A percentile compares a stretch with the other conserved stretches of the same genome.
These are phyloP conservation scores for Condylostylus longicornis DNA, from an alignment of 1,140 invertebrate genomes.

Conservation along the genomic window DNA sequence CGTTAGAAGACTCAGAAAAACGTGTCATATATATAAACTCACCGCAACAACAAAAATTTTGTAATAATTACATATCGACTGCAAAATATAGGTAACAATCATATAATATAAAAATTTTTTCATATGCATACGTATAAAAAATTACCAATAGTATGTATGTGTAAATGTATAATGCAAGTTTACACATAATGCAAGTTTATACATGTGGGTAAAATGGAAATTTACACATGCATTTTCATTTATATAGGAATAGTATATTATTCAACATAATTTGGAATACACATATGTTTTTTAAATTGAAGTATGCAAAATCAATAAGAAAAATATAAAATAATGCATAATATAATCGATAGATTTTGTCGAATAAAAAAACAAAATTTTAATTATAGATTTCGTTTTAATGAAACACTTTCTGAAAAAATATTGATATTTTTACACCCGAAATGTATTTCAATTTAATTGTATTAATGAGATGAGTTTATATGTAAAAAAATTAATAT, in stretches of 20 bases:
- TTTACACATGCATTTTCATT: not conserved
- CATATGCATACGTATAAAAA: not conserved
- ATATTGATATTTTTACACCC: no score
- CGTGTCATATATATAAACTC: conserved; percentile 71
- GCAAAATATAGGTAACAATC: conserved; percentile 87
- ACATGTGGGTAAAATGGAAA: not conserved
- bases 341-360: no score
- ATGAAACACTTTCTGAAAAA: no score
- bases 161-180: not conserved
- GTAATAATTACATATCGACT: conserved; percentile 74
- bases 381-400: no score
- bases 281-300: no score
- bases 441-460: no score
- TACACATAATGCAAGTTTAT: not conserved
- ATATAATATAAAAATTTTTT: no score
- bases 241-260: not conserved
- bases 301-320: no score
- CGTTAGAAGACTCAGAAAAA: conserved; percentile 44
- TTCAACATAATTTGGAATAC: not conserved
- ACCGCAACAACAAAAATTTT: conserved; percentile 70
- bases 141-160: conserved; percentile 11
- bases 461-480: no score
- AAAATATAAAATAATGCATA: no score
- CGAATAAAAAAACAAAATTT: no score
- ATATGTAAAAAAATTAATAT: no score